Conservation (phyloP, 2,113 vertebrate genomes). For the Amphiprion percula region DNA sequence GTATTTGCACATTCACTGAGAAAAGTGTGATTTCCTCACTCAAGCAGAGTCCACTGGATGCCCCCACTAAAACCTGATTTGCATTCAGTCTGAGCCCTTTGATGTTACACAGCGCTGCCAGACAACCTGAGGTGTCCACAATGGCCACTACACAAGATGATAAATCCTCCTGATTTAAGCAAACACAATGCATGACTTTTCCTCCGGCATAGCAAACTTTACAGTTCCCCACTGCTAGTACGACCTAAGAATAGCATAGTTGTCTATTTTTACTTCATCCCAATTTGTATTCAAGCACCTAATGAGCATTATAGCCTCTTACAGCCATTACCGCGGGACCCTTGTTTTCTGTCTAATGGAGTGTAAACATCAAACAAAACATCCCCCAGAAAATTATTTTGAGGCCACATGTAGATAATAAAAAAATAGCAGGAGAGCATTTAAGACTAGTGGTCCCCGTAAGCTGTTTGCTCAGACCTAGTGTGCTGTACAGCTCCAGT, state of each 20-base stretch:
- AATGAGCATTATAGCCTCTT: constrained; percentile 37
- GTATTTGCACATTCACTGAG: neutral
- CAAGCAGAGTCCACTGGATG: too few relatives aligned
- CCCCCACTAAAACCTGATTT: neutral
- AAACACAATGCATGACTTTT: neutral
- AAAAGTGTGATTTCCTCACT: constrained; percentile 1
- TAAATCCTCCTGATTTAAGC: constrained; percentile 1
- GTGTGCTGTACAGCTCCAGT: constrained; percentile 24
- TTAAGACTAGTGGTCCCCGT: constrained; percentile 43
- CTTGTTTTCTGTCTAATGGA: constrained; percentile 50
- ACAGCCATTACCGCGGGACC: constrained; percentile 25
- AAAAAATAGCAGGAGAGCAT: constrained; percentile 46
- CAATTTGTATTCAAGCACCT: constrained; percentile 38
- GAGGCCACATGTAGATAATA: constrained; percentile 37
- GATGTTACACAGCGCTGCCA: neutral
- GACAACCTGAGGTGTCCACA: constrained; percentile 1
- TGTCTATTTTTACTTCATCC: constrained; percentile 41
- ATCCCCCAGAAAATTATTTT: constrained; percentile 17
- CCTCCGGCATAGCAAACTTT: neutral
- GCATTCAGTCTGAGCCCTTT: neutral
- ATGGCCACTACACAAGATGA: neutral
- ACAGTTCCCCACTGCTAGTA: neutral
- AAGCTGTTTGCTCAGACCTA: constrained; percentile 60
- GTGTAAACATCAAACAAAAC: constrained; percentile 54
- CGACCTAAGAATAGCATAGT: constrained; percentile 29